Percentiles rank a stretch among this genome's conserved stretches.
These are phyloP conservation scores for Rhopalosiphum maidis DNA, from an alignment of 1,140 invertebrate genomes.

Conservation along the genomic window DNA sequence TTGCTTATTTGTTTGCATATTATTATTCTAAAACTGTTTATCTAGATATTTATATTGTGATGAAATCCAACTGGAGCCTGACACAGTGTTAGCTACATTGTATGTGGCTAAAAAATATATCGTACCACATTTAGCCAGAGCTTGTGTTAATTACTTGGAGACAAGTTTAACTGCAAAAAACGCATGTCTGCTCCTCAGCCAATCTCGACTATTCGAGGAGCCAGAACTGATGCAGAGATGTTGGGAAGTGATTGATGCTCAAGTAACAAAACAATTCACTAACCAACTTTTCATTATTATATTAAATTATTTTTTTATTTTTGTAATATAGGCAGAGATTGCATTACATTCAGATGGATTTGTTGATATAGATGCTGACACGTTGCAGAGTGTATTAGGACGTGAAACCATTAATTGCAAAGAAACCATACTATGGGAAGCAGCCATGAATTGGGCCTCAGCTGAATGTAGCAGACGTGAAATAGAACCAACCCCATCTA, in stretches of 20 bases:
- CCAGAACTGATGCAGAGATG: conserved; percentile 91
- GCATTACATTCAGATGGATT: conserved; percentile 91
- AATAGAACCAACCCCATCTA: conserved; percentile 71
- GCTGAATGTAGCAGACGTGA: conserved; percentile 84
- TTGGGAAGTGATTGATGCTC: conserved; percentile 94
- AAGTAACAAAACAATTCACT: conserved; percentile 67
- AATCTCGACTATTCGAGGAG: conserved; percentile 89
- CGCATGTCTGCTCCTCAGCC: conserved; percentile 87
- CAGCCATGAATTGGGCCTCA: conserved; percentile 86
- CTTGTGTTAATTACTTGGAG: conserved; percentile 91
- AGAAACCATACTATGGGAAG: conserved; percentile 87
- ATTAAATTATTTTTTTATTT: conserved; percentile 16
- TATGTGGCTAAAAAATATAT: conserved; percentile 95
- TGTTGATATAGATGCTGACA: conserved; percentile 88
- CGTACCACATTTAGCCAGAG: conserved; percentile 86
- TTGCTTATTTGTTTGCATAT: background rate
- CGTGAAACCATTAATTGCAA: conserved; percentile 91
- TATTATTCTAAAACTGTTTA: background rate
- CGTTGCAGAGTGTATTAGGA: conserved; percentile 84
- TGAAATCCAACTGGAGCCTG: conserved; percentile 90
- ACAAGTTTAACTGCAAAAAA: conserved; percentile 91
- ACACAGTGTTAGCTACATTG: conserved; percentile 86
- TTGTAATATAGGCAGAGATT: conserved; percentile 82
- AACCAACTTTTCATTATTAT: background rate
- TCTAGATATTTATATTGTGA: conserved; percentile 94